Conservation (phyloP, 2,888 invertebrate genomes). For the Cephus pulcher region DNA sequence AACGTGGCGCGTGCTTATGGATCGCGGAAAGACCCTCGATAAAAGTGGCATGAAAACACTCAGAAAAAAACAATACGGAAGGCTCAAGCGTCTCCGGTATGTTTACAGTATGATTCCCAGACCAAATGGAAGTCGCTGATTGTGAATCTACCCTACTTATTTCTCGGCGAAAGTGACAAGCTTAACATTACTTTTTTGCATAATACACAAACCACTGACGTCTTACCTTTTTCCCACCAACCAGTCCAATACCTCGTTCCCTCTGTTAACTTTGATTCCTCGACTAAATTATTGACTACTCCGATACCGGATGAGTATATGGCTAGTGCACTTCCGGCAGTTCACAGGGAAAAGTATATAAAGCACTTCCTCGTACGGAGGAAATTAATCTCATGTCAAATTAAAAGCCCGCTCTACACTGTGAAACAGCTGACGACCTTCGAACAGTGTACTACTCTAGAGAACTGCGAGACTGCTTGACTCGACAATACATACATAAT, state of each 20-base stretch:
- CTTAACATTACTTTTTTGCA: no score
- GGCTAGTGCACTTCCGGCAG: background rate
- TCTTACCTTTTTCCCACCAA: background rate
- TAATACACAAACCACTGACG: no score
- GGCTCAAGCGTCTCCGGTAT: background rate
- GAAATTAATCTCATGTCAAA: background rate
- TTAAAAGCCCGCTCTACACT: background rate
- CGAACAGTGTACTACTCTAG: background rate
- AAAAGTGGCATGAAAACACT: background rate
- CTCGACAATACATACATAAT: background rate
- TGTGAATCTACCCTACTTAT: background rate
- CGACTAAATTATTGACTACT: background rate
- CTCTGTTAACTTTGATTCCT: background rate
- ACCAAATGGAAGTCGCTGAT: background rate
- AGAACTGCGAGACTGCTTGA: background rate
- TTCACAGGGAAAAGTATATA: background rate
- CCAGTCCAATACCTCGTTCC: background rate
- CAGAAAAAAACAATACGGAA: background rate
- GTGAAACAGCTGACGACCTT: background rate
- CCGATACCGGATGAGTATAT: background rate
- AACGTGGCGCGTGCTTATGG: no score
- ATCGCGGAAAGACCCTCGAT: no score
- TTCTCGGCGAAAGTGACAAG: background rate
- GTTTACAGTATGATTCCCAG: background rate
- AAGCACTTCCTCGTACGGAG: background rate